Evolutionary conservation across 2,888 invertebrate genomes (phyloP).

Genomic region (Diarsia brunnea): DNA sequence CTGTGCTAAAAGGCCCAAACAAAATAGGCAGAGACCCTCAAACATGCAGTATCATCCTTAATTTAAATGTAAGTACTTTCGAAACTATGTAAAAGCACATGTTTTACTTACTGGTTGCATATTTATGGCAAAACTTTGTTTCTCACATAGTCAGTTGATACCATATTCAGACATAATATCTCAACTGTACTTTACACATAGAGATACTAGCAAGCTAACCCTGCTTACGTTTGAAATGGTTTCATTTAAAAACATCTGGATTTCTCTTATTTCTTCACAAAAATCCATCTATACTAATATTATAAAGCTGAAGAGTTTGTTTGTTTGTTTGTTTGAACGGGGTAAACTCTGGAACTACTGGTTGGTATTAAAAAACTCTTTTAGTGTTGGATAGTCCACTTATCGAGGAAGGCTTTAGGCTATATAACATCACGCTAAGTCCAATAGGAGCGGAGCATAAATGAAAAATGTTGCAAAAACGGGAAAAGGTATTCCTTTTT

Average conservation of each 20-base stretch:
- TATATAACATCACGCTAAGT: too few species aligned
- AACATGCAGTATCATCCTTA: constrained; percentile 82
- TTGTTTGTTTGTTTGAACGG: too few species aligned
- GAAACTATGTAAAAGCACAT: background rate
- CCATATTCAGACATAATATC: background rate
- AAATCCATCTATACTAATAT: too few species aligned
- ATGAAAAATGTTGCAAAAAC: too few species aligned
- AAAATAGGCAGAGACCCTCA: constrained; percentile 86
- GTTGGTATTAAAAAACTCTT: too few species aligned
- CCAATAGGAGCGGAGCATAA: too few species aligned
- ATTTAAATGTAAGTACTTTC: constrained; percentile 81
- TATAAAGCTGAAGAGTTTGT: too few species aligned
- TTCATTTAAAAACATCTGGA: background rate
- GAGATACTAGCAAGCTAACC: background rate
- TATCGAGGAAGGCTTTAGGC: too few species aligned
- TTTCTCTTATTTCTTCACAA: background rate
- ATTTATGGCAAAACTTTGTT: background rate
- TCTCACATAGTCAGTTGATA: background rate
- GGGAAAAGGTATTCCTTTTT: too few species aligned
- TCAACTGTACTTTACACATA: background rate
- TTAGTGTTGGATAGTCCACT: too few species aligned
- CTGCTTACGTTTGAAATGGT: background rate
- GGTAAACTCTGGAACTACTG: too few species aligned
- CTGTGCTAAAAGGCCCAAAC: constrained; percentile 83
- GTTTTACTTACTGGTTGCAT: background rate